Evolutionary conservation across 1,140 invertebrate species (phyloP).

Genomic region (Drosophila willistoni): DNA sequence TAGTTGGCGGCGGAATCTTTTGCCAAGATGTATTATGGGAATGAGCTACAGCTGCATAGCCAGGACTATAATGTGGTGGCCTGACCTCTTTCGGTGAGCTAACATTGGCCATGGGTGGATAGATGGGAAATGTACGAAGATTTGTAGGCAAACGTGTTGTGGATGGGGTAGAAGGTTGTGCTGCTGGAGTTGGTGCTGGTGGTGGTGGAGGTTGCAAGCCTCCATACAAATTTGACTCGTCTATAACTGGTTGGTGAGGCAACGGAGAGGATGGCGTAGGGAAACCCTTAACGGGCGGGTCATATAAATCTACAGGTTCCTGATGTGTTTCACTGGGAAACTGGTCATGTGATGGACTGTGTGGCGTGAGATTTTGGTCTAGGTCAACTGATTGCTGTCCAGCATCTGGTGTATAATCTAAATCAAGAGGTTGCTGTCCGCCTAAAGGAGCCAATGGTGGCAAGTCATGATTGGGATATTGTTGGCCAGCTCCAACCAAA

Average conservation of each 20-base stretch:
- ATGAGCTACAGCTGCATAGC: constrained; percentile 72
- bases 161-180: background rate
- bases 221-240: constrained; percentile 64
- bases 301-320: constrained; percentile 20
- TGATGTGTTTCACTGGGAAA: constrained; percentile 22
- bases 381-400: constrained; percentile 19
- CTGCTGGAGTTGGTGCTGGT: background rate
- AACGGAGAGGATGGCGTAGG: background rate
- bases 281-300: background rate
- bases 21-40: constrained; percentile 65
- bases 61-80: constrained; percentile 73
- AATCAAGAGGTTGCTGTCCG: constrained; percentile 51
- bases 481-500: constrained; percentile 36
- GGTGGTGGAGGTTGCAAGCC: constrained; percentile 44
- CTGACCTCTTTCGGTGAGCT: constrained; percentile 25
- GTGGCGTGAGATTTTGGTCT: background rate
- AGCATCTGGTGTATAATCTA: constrained; percentile 37
- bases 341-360: constrained; percentile 35
- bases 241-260: background rate
- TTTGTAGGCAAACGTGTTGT: constrained; percentile 13
- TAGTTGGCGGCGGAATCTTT: constrained; percentile 36
- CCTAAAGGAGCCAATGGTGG: constrained; percentile 25
- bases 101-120: constrained; percentile 45
- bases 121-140: constrained; percentile 56
- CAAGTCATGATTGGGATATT: constrained; percentile 6